These are phyloP conservation scores for Chironomus tentans DNA, from an alignment of 2,888 invertebrate genomes.

Conservation along the genomic window DNA sequence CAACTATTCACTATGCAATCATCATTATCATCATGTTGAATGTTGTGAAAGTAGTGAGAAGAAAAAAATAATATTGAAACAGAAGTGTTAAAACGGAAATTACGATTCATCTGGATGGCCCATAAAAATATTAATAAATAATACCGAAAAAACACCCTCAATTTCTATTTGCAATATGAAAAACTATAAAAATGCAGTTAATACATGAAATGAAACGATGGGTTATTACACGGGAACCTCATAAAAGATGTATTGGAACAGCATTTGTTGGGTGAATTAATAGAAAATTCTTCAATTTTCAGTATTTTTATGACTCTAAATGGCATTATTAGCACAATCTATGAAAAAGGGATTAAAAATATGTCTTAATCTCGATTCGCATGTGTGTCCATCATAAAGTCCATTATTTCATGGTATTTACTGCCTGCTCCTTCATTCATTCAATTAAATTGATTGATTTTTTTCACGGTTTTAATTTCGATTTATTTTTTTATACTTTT, in stretches of 20 bases:
- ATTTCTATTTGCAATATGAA: neutral
- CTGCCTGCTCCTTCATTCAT: slow-evolving; percentile 18
- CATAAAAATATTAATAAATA: slow-evolving; percentile 24
- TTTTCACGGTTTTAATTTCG: slow-evolving; percentile 16
- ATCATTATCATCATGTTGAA: no score
- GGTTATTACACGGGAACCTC: neutral
- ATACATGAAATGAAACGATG: slow-evolving; percentile 19
- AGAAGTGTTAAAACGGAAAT: slow-evolving; percentile 16
- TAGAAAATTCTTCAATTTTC: slow-evolving; percentile 1
- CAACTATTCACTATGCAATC: neutral
- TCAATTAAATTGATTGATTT: slow-evolving; percentile 27
- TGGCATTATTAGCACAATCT: slow-evolving; percentile 14
- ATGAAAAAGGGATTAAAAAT: slow-evolving; percentile 10
- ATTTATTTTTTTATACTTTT: neutral
- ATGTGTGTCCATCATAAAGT: neutral
- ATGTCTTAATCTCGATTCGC: slow-evolving; percentile 22
- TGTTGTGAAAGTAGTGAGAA: no score
- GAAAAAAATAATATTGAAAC: neutral
- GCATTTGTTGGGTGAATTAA: slow-evolving; percentile 11
- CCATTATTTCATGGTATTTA: neutral
- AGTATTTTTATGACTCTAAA: slow-evolving; percentile 13
- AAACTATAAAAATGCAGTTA: slow-evolving; percentile 27
- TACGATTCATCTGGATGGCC: slow-evolving; percentile 17
- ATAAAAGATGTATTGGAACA: slow-evolving; percentile 15
- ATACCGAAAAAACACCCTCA: slow-evolving; percentile 12